Base-by-base conservation (phyloP, 2,113 vertebrate genomes). In the Gorsachius goisagi region DNA sequence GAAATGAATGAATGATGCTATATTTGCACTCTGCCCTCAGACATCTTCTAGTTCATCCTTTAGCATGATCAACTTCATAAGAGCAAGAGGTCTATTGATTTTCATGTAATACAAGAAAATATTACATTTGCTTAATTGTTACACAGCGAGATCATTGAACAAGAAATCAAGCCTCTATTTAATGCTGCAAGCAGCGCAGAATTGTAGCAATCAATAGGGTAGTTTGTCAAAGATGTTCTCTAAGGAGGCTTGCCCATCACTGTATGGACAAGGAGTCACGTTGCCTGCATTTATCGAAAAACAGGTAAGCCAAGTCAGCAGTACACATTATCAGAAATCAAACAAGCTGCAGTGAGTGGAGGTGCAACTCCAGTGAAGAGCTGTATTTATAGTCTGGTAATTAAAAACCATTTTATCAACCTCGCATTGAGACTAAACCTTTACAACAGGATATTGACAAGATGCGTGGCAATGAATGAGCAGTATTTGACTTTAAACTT, bases 31-130 rank as follows among this genome's bases (percentile, higher is more conserved):
- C 85, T 97, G 96, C 96, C 93, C 95, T 96, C 88, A 86, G 69
- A 72, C 96, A 97, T 90, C 93, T 80, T 79, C 75, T 24, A 97
- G 97, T 98, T 97, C 98, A 98, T 98, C 97, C 97, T 97, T 98
- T 80, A 98, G 96, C 95, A 62, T 89, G 97, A 98, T 98, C 98
- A 97, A 97, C 97, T 96, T 96, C 75, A 18, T 44, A 75, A 97
- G 98, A 98, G 98, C 98, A 98, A 98, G 97, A 98, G 99, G 98
- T 99, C 98, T 97, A 99, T 99, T 99, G 99, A 99, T 99, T 99
- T 99, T 97, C 98, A 99, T 99, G 99, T 99, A 99, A 99, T 98
- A 99, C 99, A 99, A 99, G 98, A 99, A 99, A 99, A 99, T 98
- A 99, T 99, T 99, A 98, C 98, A 98, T 98, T 97, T 97, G 97